Evolutionary conservation across 1,140 invertebrate species (phyloP).

Genomic region (Cardiocondyla obscurior): DNA sequence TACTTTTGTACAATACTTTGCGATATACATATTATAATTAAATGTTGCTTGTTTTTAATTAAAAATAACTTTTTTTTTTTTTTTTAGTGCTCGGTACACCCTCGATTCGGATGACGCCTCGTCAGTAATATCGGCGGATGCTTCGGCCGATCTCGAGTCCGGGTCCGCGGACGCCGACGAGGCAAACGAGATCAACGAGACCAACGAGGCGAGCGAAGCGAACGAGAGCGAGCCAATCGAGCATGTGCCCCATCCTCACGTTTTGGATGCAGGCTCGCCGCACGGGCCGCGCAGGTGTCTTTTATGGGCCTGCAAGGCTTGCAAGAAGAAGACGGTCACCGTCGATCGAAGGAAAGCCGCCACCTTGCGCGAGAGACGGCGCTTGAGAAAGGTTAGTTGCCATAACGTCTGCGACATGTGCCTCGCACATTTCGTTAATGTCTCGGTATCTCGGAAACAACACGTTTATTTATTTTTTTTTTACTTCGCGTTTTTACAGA

Average conservation of each 20-base stretch:
- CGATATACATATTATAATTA: too few relatives aligned
- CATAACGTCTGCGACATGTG: background rate
- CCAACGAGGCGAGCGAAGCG: slow-evolving; percentile 70
- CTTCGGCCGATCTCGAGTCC: slow-evolving; percentile 78
- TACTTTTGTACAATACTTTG: background rate
- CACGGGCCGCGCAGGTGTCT: slow-evolving; percentile 90
- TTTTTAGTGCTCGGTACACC: slow-evolving; percentile 74
- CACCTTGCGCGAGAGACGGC: slow-evolving; percentile 95
- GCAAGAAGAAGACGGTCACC: slow-evolving; percentile 96
- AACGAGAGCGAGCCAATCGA: slow-evolving; percentile 76
- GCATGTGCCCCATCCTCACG: slow-evolving; percentile 81
- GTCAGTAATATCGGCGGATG: slow-evolving; percentile 79
- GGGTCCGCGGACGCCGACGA: slow-evolving; percentile 79
- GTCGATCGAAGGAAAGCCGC: slow-evolving; percentile 98
- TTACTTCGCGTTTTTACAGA: background rate
- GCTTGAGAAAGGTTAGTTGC: slow-evolving; percentile 93
- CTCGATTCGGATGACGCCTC: slow-evolving; percentile 81
- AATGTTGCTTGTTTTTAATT: background rate
- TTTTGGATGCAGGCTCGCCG: slow-evolving; percentile 71
- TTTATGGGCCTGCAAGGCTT: slow-evolving; percentile 98
- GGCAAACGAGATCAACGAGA: slow-evolving; percentile 69
- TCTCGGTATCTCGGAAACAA: background rate
- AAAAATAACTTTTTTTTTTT: background rate
- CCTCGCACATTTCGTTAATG: background rate
- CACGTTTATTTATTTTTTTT: background rate